phyloP scores from a whole-genome alignment of 1,140 invertebrate genomes.

The Aradophagus sp. region DNA sequence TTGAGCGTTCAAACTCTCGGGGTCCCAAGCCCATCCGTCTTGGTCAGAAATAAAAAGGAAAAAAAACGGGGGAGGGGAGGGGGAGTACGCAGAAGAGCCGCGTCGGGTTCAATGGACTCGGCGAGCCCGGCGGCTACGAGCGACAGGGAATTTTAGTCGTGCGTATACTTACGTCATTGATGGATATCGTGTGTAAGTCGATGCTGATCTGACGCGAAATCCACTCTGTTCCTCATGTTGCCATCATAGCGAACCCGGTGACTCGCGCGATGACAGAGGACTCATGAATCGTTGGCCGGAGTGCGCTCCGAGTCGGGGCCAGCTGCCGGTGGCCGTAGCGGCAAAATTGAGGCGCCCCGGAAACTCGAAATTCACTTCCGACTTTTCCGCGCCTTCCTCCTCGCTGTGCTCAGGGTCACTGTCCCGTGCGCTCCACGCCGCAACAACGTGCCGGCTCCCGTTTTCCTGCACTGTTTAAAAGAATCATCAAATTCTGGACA shows the following conservation, averaged over 20 bases:
- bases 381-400: too few relatives aligned
- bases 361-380: too few relatives aligned
- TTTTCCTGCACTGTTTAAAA: too few relatives aligned
- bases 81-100: slow-evolving; percentile 10
- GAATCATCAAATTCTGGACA: too few relatives aligned
- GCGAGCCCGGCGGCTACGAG: slow-evolving; percentile 6
- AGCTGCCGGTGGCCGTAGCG: too few relatives aligned
- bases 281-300: slow-evolving; percentile 55
- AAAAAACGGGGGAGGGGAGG: background rate
- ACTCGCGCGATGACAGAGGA: slow-evolving; percentile 55
- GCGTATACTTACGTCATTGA: slow-evolving; percentile 72
- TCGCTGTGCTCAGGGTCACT: too few relatives aligned
- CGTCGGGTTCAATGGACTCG: slow-evolving; percentile 40
- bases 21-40: too few relatives aligned
- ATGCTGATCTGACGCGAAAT: slow-evolving; percentile 63
- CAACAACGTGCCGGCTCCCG: too few relatives aligned
- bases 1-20: background rate
- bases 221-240: slow-evolving; percentile 70
- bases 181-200: slow-evolving; percentile 64
- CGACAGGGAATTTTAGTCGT: slow-evolving; percentile 32
- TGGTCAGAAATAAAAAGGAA: slow-evolving; percentile 26
- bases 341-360: too few relatives aligned
- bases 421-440: too few relatives aligned
- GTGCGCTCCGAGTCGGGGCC: too few relatives aligned
- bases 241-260: slow-evolving; percentile 66